A percentile compares a stretch with the other conserved stretches of the same genome.
Evolutionary conservation across 2,113 vertebrate genomes (phyloP).

Genomic region (Columbina picui): DNA sequence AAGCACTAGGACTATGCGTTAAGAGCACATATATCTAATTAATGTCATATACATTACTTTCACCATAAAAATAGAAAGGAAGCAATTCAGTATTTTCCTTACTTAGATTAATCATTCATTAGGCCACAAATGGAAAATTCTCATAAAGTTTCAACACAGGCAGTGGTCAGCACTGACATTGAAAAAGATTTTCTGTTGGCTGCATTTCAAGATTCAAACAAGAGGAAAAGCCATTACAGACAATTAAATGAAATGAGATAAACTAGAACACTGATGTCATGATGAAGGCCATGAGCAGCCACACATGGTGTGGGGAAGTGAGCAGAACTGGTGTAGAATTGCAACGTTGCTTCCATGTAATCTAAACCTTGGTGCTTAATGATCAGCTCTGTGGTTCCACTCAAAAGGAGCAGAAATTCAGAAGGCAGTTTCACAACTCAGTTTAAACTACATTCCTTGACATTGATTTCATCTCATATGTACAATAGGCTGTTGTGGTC

Average conservation of each 20-base stretch:
- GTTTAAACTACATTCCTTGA: not conserved
- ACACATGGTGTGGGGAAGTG: rapidly evolving
- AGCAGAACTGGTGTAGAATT: not conserved
- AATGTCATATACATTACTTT: not conserved
- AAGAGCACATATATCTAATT: not conserved
- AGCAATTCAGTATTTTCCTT: not conserved
- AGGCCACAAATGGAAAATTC: not conserved
- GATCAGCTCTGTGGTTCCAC: not conserved
- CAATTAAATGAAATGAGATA: not conserved
- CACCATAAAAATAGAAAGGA: not conserved
- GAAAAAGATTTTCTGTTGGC: not conserved
- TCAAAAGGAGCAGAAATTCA: not conserved
- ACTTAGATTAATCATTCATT: not conserved
- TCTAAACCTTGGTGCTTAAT: not conserved
- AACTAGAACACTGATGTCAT: rapidly evolving
- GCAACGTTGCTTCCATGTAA: not conserved
- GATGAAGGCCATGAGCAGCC: not conserved
- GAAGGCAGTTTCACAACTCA: not conserved
- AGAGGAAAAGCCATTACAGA: not conserved
- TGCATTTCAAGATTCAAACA: not conserved
- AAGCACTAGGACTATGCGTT: not conserved
- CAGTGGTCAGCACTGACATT: not conserved
- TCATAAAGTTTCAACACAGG: not conserved
- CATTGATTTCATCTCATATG: not conserved
- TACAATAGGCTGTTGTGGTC: not conserved